Percentiles rank a stretch among this genome's conserved stretches.
Evolutionary conservation across 1,140 invertebrate species (phyloP).

Genomic region (Araneus ventricosus): DNA sequence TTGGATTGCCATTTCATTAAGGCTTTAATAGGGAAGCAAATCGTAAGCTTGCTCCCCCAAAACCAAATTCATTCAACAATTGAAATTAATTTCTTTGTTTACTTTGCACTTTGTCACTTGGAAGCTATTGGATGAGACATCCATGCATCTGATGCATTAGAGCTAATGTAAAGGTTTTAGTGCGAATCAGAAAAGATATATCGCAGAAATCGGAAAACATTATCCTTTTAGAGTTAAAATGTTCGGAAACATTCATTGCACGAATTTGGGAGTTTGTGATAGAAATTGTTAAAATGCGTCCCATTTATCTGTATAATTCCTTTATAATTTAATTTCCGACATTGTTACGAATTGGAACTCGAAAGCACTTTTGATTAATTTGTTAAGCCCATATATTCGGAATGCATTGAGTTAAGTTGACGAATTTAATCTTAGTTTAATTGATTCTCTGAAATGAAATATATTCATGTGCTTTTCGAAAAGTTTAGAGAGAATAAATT

Average conservation of each 20-base stretch:
- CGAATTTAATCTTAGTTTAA: background rate
- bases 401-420: background rate
- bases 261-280: conserved; percentile 6
- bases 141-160: background rate
- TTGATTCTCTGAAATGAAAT: background rate
- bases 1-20: background rate
- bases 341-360: conserved; percentile 9
- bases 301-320: conserved; percentile 11
- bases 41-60: no score
- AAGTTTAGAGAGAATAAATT: background rate
- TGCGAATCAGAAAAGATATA: background rate
- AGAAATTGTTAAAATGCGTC: conserved; percentile 13
- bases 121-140: background rate
- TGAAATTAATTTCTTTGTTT: conserved; percentile 30
- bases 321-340: conserved; percentile 11
- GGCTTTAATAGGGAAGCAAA: background rate
- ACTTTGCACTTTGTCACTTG: background rate
- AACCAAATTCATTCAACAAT: background rate
- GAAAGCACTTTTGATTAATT: conserved; percentile 26
- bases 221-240: background rate
- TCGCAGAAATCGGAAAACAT: conserved; percentile 3
- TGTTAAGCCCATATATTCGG: background rate
- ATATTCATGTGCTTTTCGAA: background rate
- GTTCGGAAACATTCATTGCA: background rate
- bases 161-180: background rate